Base-by-base conservation (phyloP, 1,140 invertebrate species). In the Panagrolaimus sp. region DNA sequence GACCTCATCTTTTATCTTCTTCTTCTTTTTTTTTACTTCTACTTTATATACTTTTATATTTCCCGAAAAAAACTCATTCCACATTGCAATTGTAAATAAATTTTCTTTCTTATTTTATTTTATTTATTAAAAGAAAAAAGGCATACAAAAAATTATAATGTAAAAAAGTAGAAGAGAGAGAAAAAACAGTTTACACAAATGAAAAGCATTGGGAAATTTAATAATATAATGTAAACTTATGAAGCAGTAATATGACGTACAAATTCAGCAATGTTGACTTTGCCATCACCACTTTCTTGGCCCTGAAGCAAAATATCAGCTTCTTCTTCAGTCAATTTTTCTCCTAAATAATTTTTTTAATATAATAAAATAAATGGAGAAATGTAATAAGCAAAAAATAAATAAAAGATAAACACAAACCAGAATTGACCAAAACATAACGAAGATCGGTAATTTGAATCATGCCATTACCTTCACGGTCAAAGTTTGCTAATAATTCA, bases 401-500 rank as follows among this genome's bases (percentile, higher is more conserved):
- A 48, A 58, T n/a, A 21, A n/a, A 58, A 58, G 17, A n/a, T 12
- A 26, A 26, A 21, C n/a, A 32, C 67, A n/a, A 24, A 76, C 72
- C 72, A 38, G 28, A 48, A 65, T 76, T 73, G 8, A 43, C 28
- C 2, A 73, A 48, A 17, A 73, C 17, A 55, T 62, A 62, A 26
- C 72, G 73, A 26, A 73, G 58, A 52, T 73, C 72, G 24, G 38
- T 32, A 12, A 52, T 32, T n/a, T 21, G 15, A 48, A 73, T 71
- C n/a, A 38, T 28, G 17, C 72, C 72, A 21, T 76, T 48, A 21
- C 55, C 65, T 44, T 73, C 73, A 28, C 72, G 66, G n/a, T 73
- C 72, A 64, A 73, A 73, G 45, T 73, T 73, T 15, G 26, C 17
- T 21, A 73, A 48, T 64, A 71, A 76, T 47, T n/a, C 21, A 45